Base-by-base conservation (phyloP, 2,797 vertebrate species). In the Thunnus albacares region DNA sequence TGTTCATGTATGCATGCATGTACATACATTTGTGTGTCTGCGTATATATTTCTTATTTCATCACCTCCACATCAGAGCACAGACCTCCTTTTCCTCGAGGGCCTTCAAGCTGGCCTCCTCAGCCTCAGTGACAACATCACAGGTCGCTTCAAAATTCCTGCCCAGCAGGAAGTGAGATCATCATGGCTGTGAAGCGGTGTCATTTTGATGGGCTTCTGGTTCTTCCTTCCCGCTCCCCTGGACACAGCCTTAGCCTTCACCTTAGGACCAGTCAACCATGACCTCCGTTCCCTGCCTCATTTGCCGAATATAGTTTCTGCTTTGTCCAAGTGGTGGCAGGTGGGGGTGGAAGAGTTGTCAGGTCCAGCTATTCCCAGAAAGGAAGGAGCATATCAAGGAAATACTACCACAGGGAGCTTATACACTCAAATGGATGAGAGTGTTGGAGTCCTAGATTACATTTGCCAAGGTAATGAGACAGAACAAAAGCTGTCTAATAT, bases 391-490 rank as follows among this genome's bases (percentile, higher is more conserved):
- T 59, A 85, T 10, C 3, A 52, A 41, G 57, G 72, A 82, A 81
- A 88, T 66, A 78, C 69, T 75, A 82, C 78, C 77, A 81, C 18
- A 1, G 77, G 64, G 80, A 78, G 77, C 67, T 49, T 74, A 79
- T 79, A 69, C 41, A n/a, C 82, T 78, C 47, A 41, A 58, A 85
- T 80, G 79, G 78, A 89, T 81, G 72, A 62, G 24, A 77, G 74
- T 77, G 78, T 82, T 64, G 28, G 55, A 87, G 77, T 77, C 76
- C 62, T 79, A 76, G 83, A 93, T 91, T 91, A 90, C 87, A 91
- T 93, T 93, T 93, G 84, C 89, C 43, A 77, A 89, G 70, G 81
- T 90, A 93, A 94, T 92, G 90, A 92, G 89, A 91, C 84, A 90
- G 92, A 93, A 92, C 89, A 85, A 92, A 91, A 88, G 86, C 84